Conservation (phyloP, 2,888 invertebrate species). For the Phymatocera aterrima region DNA sequence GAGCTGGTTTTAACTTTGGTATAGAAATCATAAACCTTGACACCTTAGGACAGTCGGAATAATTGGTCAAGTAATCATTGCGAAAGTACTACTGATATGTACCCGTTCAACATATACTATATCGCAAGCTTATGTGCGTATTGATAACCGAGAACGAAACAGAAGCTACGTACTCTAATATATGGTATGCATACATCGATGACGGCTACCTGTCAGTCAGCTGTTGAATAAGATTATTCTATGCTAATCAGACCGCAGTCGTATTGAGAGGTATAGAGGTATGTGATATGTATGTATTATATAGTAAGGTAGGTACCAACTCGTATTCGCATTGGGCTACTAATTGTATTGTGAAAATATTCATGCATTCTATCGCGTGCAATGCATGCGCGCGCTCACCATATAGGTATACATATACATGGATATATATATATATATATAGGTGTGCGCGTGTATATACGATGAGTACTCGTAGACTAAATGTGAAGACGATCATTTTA, state of each 20-base stretch:
- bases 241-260: conserved; percentile 46
- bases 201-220: neutral
- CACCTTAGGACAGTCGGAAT: conserved; percentile 20
- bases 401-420: conserved; percentile 20
- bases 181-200: neutral
- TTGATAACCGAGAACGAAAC: too few species aligned
- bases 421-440: neutral
- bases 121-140: too few species aligned
- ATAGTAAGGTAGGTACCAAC: too few species aligned
- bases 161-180: too few species aligned
- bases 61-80: conserved; percentile 35
- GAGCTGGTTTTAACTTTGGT: neutral
- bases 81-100: conserved; percentile 27
- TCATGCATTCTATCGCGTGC: conserved; percentile 58
- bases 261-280: too few species aligned
- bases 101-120: neutral
- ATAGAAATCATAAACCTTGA: conserved; percentile 30
- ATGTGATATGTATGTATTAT: too few species aligned
- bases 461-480: too few species aligned
- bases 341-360: conserved; percentile 66
- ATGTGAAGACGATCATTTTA: too few species aligned
- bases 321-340: conserved; percentile 57
- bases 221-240: conserved; percentile 33
- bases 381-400: conserved; percentile 63
- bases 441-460: too few species aligned